Percentiles rank a stretch among this genome's conserved stretches.
Conservation (phyloP, 2,797 vertebrate genomes). For the Hafferia zeledoni region DNA sequence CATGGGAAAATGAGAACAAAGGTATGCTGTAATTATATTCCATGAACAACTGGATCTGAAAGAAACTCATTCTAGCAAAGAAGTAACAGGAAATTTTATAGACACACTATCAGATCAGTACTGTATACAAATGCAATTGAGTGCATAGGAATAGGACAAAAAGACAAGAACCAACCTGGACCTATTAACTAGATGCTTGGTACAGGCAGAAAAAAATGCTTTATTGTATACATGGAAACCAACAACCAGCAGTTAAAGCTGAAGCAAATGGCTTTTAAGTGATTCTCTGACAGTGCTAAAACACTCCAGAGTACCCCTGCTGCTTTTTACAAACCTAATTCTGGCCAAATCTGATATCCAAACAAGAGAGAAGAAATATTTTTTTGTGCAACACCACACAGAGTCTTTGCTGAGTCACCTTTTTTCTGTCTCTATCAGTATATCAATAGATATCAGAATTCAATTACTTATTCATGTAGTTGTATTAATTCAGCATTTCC, state of each 20-base stretch:
- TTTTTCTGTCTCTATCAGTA: background rate
- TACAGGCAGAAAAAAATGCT: background rate
- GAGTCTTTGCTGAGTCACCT: conserved; percentile 22
- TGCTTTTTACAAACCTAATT: background rate
- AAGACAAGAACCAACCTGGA: background rate
- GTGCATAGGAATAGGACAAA: background rate
- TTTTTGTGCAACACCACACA: background rate
- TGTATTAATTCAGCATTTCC: conserved; percentile 14
- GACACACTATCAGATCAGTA: fast-evolving
- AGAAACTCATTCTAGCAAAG: background rate
- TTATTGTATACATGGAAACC: background rate
- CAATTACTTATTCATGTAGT: background rate
- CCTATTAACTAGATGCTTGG: background rate
- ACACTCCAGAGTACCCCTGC: background rate
- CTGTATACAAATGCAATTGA: background rate
- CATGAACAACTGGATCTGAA: background rate
- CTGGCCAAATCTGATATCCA: background rate
- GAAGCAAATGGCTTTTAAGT: background rate
- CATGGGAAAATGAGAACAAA: background rate
- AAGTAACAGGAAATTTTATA: background rate
- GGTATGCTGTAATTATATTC: background rate
- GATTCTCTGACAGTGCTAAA: background rate
- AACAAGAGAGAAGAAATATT: background rate
- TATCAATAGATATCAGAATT: background rate
- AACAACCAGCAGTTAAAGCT: background rate